Evolutionary conservation across 2,888 invertebrate species (phyloP).

Genomic region (Thumatha senex): DNA sequence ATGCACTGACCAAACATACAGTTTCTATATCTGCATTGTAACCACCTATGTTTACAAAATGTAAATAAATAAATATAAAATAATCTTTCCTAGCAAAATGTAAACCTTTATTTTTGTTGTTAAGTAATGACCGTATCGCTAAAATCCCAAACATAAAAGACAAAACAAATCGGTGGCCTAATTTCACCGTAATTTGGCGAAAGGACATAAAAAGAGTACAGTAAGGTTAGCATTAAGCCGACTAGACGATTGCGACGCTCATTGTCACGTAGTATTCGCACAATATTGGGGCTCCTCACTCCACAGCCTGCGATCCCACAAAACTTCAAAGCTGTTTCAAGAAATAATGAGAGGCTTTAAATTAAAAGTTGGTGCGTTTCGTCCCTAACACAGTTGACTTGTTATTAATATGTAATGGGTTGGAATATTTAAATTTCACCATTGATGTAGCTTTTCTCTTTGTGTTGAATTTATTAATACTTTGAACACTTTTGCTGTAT

Average conservation of each 20-base stretch:
- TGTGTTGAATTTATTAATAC: background rate
- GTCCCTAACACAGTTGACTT: background rate
- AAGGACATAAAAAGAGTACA: conserved; percentile 31
- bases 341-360: conserved; percentile 13
- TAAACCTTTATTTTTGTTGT: background rate
- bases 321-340: conserved; percentile 13
- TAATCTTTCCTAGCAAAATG: no score
- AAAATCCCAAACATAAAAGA: conserved; percentile 8
- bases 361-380: conserved; percentile 7
- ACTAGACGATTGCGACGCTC: conserved; percentile 22
- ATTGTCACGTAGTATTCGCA: conserved; percentile 38
- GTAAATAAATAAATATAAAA: no score
- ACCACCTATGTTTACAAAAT: no score
- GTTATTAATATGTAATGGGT: conserved; percentile 8
- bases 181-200: conserved; percentile 28
- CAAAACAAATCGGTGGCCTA: conserved; percentile 33
- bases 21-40: no score
- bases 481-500: background rate
- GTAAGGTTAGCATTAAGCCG: conserved; percentile 26
- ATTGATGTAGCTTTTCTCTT: conserved; percentile 1
- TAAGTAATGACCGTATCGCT: background rate
- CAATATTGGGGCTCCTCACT: conserved; percentile 18
- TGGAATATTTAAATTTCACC: conserved; percentile 8
- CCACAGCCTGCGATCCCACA: background rate
- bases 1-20: no score